Percentiles rank a stretch among this genome's conserved stretches.
Evolutionary conservation across 2,888 invertebrate genomes (phyloP).

Genomic region (Neoitamus cyanurus): DNA sequence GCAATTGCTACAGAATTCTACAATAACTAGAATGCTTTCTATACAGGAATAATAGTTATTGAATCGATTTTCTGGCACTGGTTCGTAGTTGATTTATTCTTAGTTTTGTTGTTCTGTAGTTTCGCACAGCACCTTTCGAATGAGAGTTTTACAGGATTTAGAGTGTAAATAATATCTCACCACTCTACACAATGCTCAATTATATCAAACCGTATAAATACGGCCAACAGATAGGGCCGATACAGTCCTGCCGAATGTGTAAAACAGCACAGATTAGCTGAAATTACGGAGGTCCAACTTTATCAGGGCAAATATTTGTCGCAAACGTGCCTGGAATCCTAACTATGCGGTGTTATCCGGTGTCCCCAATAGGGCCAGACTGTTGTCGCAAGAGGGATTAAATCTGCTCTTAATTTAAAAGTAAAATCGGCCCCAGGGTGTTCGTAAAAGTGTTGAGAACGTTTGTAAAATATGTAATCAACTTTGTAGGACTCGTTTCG

Average conservation of each 20-base stretch:
- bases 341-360: background rate
- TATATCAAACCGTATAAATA: background rate
- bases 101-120: background rate
- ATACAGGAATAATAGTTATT: too few relatives aligned
- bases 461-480: background rate
- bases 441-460: background rate
- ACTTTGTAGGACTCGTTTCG: background rate
- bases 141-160: too few relatives aligned
- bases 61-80: background rate
- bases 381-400: background rate
- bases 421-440: background rate
- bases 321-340: background rate
- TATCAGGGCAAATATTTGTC: background rate
- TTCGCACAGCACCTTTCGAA: background rate
- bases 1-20: background rate
- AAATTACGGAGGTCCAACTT: background rate
- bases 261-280: background rate
- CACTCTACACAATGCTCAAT: background rate
- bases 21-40: too few relatives aligned
- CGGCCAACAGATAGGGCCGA: background rate
- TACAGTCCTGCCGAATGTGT: background rate
- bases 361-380: background rate
- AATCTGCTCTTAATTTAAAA: background rate
- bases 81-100: background rate
- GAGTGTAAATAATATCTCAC: background rate